Conservation (phyloP, 2,888 invertebrate genomes). For the Synanthedon andrenaeformis region DNA sequence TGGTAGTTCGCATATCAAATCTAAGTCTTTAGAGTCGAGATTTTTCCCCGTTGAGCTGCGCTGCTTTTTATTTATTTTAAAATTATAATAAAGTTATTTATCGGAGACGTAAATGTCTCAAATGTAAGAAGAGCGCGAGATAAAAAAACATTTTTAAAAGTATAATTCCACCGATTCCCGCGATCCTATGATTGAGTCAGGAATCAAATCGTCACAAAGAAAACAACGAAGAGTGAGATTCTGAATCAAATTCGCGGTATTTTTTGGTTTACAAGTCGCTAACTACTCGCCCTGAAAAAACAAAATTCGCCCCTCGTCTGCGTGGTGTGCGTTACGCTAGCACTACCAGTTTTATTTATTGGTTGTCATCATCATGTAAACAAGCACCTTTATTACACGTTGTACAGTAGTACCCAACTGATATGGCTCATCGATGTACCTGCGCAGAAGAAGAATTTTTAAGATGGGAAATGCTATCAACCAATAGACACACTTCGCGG, state of each 20-base stretch:
- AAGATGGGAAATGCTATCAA: no score
- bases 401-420: no score
- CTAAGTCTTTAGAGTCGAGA: no score
- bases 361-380: no score
- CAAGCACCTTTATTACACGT: no score
- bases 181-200: neutral
- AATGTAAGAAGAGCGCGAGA: neutral
- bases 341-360: neutral
- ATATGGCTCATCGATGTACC: no score
- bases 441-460: no score
- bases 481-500: no score
- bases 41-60: no score
- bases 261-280: conserved; percentile 4
- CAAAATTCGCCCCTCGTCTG: conserved; percentile 1
- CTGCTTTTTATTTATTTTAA: no score
- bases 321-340: neutral
- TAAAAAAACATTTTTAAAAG: neutral
- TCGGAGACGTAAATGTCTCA: neutral
- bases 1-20: no score
- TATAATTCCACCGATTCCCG: neutral
- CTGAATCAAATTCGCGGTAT: conserved; percentile 9
- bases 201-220: neutral
- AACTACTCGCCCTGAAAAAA: conserved; percentile 8
- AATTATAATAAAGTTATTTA: no score
- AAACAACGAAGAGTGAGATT: neutral